These are phyloP conservation scores for Taenaris catops DNA, from an alignment of 2,888 invertebrate species.

Conservation along the genomic window DNA sequence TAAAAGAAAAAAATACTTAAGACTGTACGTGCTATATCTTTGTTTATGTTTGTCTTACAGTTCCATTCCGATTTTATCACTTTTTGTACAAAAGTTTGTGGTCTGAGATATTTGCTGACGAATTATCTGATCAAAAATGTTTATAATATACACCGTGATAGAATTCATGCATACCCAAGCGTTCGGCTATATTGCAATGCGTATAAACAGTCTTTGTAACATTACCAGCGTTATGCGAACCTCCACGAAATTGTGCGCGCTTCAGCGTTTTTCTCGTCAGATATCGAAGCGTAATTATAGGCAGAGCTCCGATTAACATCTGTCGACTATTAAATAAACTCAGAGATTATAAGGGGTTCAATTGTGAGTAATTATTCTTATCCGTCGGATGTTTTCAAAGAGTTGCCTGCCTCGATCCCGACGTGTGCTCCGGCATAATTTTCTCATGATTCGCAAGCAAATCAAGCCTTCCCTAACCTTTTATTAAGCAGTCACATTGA, in stretches of 20 bases:
- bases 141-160: too few relatives aligned
- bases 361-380: conserved; percentile 79
- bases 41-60: too few relatives aligned
- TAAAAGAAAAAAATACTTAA: too few relatives aligned
- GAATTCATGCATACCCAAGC: too few relatives aligned
- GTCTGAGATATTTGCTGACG: too few relatives aligned
- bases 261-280: conserved; percentile 69
- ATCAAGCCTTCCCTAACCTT: conserved; percentile 66
- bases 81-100: too few relatives aligned
- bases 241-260: conserved; percentile 35
- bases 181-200: conserved; percentile 10
- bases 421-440: conserved; percentile 58
- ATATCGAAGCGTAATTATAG: conserved; percentile 74
- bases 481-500: conserved; percentile 72
- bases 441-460: conserved; percentile 75
- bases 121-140: too few relatives aligned
- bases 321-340: conserved; percentile 77
- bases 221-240: conserved; percentile 38
- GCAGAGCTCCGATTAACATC: conserved; percentile 72
- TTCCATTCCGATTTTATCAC: too few relatives aligned
- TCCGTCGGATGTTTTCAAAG: conserved; percentile 76
- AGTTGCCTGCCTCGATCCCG: conserved; percentile 48
- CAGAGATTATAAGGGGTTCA: conserved; percentile 76
- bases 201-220: conserved; percentile 28
- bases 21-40: too few relatives aligned